Evolutionary conservation across 2,888 invertebrate species (phyloP), one percentile per base, ranked within the genome.

Genomic region (Caenorhabditis sp.): DNA sequence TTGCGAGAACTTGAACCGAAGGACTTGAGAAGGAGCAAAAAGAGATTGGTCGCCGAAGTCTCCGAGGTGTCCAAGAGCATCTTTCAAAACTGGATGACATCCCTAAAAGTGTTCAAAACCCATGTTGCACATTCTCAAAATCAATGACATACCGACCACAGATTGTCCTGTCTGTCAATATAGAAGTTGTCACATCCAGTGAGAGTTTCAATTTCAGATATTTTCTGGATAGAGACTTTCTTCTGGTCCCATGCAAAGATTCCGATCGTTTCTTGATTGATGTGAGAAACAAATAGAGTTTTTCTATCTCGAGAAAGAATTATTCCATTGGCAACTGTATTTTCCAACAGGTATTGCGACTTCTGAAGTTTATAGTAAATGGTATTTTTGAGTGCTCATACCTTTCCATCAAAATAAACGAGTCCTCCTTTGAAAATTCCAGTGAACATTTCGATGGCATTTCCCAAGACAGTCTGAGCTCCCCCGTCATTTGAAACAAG

Each of bases 401-500:
- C 85, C 73, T 83, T 72, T 63, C 87, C 87, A 82, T 88, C 88
- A 31, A 35, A 87, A 54, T 85, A 86, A 22, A 85, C 84, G 0
- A 88, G 44, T 8, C 84, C 82, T 31, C 87, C 88, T 24, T 69
- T 72, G 51, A 74, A 77, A 38, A 76, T 75, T 12, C 85, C 83
- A 1, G 72, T 68, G 12, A 87, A 56, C 16, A 81, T 69, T 61
- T 88, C 88, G 10, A 86, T 10, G 2, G 69, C 31, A 61, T 86
- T 87, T 35, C 24, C 38, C 16, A 83, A n/a, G 10, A 44, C 38
- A 2, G 85, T 86, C 59, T 86, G 86, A 14, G 85, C 77, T 14
- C 73, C 70, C 12, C 89, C 87, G 38, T 89, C 89, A 64, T 89
- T 89, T 2, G 87, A 85, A 51, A 89, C 61, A n/a, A 89, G 63